Evolutionary conservation across 2,113 vertebrate species (phyloP), one percentile per base, ranked within the genome.

Genomic region (Eurystomus gularis): DNA sequence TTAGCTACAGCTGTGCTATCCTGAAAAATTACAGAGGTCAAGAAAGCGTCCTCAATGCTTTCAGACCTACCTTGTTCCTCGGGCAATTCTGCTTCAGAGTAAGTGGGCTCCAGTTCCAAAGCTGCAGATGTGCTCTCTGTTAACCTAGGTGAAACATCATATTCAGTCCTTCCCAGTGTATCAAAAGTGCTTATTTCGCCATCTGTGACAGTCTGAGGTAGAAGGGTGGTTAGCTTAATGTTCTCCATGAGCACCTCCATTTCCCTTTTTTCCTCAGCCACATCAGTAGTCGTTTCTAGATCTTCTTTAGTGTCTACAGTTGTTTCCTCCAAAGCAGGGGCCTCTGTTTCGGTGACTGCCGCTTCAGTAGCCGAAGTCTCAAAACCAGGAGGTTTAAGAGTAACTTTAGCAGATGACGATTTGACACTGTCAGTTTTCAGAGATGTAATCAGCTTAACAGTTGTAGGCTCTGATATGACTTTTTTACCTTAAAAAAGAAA

Each of bases 401-500:
- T 96, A 68, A 80, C 58, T 96, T 95, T 94, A 58, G 94, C 51
- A 33, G 96, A 64, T 6, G 96, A 82, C 0, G 9, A 86, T 90
- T 95, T 91, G 87, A 96, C 70, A 65, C 93, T 97, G 70, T 97
- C 86, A 66, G 91, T 97, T 97, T 97, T 97, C 95, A 96, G 81
- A 93, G 98, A 84, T 77, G 98, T 96, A 93, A 94, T 95, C 92
- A 94, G 92, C 88, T 97, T 96, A 79, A 98, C 80, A 77, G 97
- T 98, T 39, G 97, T 95, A 78, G 97, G 76, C 80, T 98, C 98
- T 94, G 98, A 75, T 95, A 97, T 15, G 72, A 98, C 82, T 97
- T 97, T 97, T 97, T 98, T 98, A 95, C 93, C 98, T 98, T 97
- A 54, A 97, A 97, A 29, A 11, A 85, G 94, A 11, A 37, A 46